A percentile compares a stretch with the other conserved stretches of the same genome.
phyloP scores from a whole-genome alignment of 2,113 vertebrate species.

The Scatophagus argus region DNA sequence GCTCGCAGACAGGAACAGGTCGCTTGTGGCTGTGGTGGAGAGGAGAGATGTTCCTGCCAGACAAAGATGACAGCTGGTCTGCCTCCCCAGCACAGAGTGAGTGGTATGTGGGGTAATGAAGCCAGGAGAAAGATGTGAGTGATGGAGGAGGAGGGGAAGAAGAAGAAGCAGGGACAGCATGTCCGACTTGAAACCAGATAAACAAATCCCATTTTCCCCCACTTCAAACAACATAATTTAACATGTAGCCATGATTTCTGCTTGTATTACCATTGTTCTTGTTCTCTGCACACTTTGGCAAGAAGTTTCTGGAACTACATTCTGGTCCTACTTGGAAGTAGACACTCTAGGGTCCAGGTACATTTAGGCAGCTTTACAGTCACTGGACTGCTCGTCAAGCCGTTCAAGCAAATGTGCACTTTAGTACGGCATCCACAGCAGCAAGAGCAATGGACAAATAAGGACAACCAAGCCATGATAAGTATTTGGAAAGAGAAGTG shows the following conservation, averaged over 20 bases:
- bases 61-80: conserved; percentile 70
- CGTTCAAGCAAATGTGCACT: background rate
- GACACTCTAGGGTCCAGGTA: background rate
- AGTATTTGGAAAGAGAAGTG: background rate
- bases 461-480: background rate
- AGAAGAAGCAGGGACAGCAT: background rate
- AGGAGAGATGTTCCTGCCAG: conserved; percentile 47
- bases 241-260: background rate
- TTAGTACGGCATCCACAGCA: background rate
- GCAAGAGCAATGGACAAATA: background rate
- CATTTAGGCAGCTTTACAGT: background rate
- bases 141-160: conserved; percentile 31
- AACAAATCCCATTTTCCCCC: conserved; percentile 19
- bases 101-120: conserved; percentile 57
- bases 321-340: background rate
- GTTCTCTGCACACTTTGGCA: background rate
- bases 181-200: conserved; percentile 8
- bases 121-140: conserved; percentile 42
- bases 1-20: conserved; percentile 54
- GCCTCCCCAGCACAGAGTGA: conserved; percentile 50
- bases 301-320: background rate
- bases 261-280: conserved; percentile 13
- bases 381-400: background rate
- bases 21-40: conserved; percentile 58
- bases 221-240: background rate